Base-by-base conservation (phyloP, 64 coral and sea anemone species). In the Porites lutea region DNA sequence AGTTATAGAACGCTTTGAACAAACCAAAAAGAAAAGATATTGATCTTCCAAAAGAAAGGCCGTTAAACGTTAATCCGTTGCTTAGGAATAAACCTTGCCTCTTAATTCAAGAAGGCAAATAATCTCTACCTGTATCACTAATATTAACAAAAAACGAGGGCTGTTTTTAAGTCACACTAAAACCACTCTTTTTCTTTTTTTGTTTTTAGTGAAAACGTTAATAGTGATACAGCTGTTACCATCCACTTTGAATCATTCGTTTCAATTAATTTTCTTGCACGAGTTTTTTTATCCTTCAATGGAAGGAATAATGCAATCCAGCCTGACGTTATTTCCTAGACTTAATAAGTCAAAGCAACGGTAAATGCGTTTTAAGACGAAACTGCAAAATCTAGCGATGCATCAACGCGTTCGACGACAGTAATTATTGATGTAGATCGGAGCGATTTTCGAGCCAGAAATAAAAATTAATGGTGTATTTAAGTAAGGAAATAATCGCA, bases 201-300 rank as follows among this genome's bases (percentile, higher is more conserved):
- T 79, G 66, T 46, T 69, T 21, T 84, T 84, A 11, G 57, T 62
- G 58, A 45, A 55, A 81, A 48, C 52, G 61, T 52, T 68, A 37
- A 37, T 37, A 37, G 0, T 37, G 27, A 37, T 37, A 65, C 81
- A 84, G 81, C 81, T 84, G 81, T 65, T 65, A 22, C 81, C 37
- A 64, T 84, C 69, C 81, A 68, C 81, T 67, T 52, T 61, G 69
- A 63, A 82, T 82, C 60, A 60, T 79, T 58, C 54, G 77, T 79
- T 79, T 57, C 19, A 79, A 20, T 52, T 84, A 83, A 66, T 62
- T 83, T 16, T 84, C 63, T 68, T 68, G 47, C 12, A 57, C 7
- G 8, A 51, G 62, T 18, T 51, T n/a, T 49, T 69, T 37, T 68
- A 50, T 52, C 69, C 81, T 68, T 4, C 48, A 52, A 50, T 66